A percentile compares a stretch with the other conserved stretches of the same genome.
phyloP scores from a whole-genome alignment of 2,888 invertebrate species.

The Nymphalis polychloros region DNA sequence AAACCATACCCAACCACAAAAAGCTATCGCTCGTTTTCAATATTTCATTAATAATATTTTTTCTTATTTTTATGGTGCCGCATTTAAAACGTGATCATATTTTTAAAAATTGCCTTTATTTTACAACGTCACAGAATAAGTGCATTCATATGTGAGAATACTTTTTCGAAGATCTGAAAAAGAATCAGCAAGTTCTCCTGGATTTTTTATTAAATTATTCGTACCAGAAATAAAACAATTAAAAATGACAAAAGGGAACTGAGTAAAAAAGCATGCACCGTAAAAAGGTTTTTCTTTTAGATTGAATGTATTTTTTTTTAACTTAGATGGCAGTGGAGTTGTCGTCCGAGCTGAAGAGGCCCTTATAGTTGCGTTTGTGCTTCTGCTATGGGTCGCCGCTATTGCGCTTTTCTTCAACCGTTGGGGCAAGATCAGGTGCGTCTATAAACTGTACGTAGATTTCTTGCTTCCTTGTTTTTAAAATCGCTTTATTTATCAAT shows the following conservation, averaged over 20 bases:
- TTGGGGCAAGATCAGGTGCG: conserved; percentile 93
- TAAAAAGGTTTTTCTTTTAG: not conserved
- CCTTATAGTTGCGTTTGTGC: conserved; percentile 90
- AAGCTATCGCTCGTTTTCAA: not conserved
- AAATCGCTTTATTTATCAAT: conserved; percentile 19
- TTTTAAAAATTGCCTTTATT: too few relatives aligned
- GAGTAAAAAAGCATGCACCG: not conserved
- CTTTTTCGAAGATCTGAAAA: too few relatives aligned
- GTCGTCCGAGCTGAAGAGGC: conserved; percentile 93
- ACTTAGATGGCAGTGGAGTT: conserved; percentile 82
- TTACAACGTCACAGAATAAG: too few relatives aligned
- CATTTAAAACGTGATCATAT: too few relatives aligned
- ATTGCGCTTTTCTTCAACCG: conserved; percentile 95
- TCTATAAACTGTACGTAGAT: conserved; percentile 80
- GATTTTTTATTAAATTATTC: too few relatives aligned
- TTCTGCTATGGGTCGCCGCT: conserved; percentile 93
- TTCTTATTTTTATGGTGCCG: not conserved
- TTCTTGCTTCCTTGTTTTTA: conserved; percentile 44
- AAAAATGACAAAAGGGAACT: too few relatives aligned
- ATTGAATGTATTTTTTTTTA: conserved; percentile 2
- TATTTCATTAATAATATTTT: not conserved
- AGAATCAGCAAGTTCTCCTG: too few relatives aligned
- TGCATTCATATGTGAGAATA: too few relatives aligned
- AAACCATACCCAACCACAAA: too few relatives aligned
- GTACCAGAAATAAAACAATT: too few relatives aligned